Base-by-base conservation (phyloP, 2,888 invertebrate genomes). In the Dione juno region DNA sequence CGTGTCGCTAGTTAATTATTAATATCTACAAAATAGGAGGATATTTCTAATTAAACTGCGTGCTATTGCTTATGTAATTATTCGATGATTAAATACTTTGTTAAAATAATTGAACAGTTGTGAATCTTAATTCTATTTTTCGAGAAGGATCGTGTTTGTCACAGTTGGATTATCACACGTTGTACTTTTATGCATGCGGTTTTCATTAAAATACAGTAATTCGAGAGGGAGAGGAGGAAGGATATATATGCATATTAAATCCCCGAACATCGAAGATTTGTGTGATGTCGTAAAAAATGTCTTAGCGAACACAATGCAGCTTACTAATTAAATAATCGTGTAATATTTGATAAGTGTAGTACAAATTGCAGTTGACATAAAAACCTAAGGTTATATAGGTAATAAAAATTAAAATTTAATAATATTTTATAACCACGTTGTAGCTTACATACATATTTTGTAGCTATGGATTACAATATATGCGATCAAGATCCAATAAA, bases 21-120 rank as follows among this genome's bases (percentile, higher is more conserved):
- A n/a, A 16, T 64, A 50, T 13, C 45, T 50, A 13, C 16, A 50
- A 61, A 71, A 64, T 58, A 64, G 41, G 58, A 57, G 71, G 71
- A 71, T 71, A 40, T 43, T 52, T 14, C 11, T 67, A 28, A 67
- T 71, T 63, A 58, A 41, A 10, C 35, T 9, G 41, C 9, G 10
- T 45, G 8, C 50, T 50, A 50, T 70, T 41, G 43, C 41, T 16
- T 53, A 53, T 53, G 45, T 63, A 43, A 52, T 61, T 63, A 53
- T 68, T 54, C 43, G n/a, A 45, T 9, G 45, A 52, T 68, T 54
- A 67, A 59, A 67, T 67, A 48, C 50, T 41, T 52, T 13, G 35
- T n/a, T n/a, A 61, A 53, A 59, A 67, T 50, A 68, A 43, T 52
- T 68, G 35, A 14, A 54, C 3, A 7, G 11, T 67, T 50, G 40